A percentile compares a stretch with the other conserved stretches of the same genome.
phyloP scores from a whole-genome alignment of 2,888 invertebrate genomes.

The Coenonympha arcania region DNA sequence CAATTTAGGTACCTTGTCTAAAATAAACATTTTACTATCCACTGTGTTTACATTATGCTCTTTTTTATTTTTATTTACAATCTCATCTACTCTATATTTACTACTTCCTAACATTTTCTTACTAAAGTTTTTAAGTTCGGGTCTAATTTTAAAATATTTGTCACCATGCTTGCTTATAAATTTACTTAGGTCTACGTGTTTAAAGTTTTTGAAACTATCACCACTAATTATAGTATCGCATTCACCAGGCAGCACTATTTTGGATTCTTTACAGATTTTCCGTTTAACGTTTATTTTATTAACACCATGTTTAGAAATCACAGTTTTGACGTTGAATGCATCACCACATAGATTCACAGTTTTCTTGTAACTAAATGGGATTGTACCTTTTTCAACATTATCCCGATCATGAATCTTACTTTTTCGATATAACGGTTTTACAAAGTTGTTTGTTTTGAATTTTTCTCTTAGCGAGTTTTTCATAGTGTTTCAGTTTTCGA shows the following conservation, averaged over 20 bases:
- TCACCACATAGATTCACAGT: constrained; percentile 51
- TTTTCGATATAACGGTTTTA: constrained; percentile 58
- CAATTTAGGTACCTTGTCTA: constrained; percentile 34
- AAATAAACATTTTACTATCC: constrained; percentile 22
- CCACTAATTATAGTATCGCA: constrained; percentile 33
- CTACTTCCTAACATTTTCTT: constrained; percentile 26
- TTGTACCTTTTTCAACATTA: constrained; percentile 35
- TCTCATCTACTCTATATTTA: constrained; percentile 7
- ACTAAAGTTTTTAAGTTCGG: neutral
- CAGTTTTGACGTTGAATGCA: constrained; percentile 41
- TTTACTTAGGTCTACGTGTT: constrained; percentile 12
- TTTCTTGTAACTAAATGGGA: constrained; percentile 39
- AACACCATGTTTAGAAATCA: constrained; percentile 30
- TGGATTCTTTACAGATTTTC: constrained; percentile 29
- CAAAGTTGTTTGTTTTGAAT: constrained; percentile 50
- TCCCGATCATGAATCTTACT: constrained; percentile 32
- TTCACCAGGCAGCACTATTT: constrained; percentile 35
- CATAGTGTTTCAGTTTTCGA: constrained; percentile 31
- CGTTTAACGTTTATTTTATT: constrained; percentile 33
- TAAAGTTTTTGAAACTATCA: constrained; percentile 16
- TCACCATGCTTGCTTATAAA: constrained; percentile 9
- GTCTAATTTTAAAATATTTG: constrained; percentile 15
- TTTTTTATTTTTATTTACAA: constrained; percentile 6
- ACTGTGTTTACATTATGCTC: constrained; percentile 5
- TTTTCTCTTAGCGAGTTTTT: constrained; percentile 36